A percentile compares a stretch with the other conserved stretches of the same genome.
phyloP scores from a whole-genome alignment of 2,888 invertebrate genomes.

The Odontothrips loti region DNA sequence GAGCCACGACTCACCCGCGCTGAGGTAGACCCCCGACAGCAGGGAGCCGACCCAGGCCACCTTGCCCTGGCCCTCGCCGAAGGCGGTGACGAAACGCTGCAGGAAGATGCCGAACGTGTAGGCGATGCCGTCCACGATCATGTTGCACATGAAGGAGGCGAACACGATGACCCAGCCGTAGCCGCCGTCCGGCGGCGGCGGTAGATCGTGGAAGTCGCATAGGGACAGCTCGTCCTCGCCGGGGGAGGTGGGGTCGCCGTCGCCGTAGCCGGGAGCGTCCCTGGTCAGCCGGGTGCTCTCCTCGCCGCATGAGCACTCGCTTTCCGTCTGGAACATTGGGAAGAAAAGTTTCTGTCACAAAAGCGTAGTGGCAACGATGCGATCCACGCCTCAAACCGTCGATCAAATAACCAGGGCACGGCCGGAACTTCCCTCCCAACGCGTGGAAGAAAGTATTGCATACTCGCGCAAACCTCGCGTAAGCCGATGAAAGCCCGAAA shows the following conservation, averaged over 20 bases:
- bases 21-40: slow-evolving; percentile 91
- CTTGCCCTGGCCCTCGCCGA: slow-evolving; percentile 79
- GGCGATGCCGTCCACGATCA: slow-evolving; percentile 98
- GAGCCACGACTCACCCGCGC: slow-evolving; percentile 65
- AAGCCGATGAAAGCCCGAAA: no score
- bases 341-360: slow-evolving; percentile 30
- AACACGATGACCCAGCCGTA: slow-evolving; percentile 94
- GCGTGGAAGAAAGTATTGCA: no score
- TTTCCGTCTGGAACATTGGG: slow-evolving; percentile 67
- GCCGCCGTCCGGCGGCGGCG: slow-evolving; percentile 86
- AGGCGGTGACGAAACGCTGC: slow-evolving; percentile 71
- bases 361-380: no score
- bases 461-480: no score
- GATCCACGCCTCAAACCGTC: no score
- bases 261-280: slow-evolving; percentile 57
- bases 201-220: slow-evolving; percentile 71
- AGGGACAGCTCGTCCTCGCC: slow-evolving; percentile 54
- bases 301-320: slow-evolving; percentile 74
- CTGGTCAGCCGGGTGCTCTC: slow-evolving; percentile 73
- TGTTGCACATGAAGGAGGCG: slow-evolving; percentile 95
- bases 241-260: slow-evolving; percentile 55
- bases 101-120: slow-evolving; percentile 96
- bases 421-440: no score
- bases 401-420: no score
- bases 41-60: slow-evolving; percentile 93